These are phyloP conservation scores for Atrichornis clamosus DNA, from an alignment of 2,113 vertebrate species.

Conservation along the genomic window DNA sequence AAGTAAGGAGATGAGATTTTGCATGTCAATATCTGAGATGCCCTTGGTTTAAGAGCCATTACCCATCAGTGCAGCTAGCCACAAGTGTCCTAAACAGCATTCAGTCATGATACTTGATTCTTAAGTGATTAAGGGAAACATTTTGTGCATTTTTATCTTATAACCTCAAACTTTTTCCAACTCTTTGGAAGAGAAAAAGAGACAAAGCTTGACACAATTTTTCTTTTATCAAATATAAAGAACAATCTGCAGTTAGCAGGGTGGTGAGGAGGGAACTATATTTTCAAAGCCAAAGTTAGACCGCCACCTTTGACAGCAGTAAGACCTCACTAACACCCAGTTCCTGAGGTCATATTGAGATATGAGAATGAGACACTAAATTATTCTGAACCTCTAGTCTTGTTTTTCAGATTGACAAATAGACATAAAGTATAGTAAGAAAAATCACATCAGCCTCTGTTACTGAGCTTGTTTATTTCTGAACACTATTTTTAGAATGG, in stretches of 20 bases:
- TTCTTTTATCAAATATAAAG: not conserved
- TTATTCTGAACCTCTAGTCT: not conserved
- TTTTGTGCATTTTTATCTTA: not conserved
- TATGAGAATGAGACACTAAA: not conserved
- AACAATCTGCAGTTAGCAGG: not conserved
- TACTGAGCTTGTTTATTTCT: not conserved
- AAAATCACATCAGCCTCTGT: not conserved
- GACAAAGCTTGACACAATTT: not conserved
- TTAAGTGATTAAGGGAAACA: not conserved
- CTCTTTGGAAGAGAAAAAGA: not conserved
- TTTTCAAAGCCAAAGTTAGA: not conserved
- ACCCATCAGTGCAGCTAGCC: not conserved
- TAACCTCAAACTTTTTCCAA: not conserved
- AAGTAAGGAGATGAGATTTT: not conserved
- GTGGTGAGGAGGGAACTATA: fast-evolving
- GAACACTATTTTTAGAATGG: not conserved
- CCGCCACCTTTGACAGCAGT: not conserved
- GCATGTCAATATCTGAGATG: not conserved
- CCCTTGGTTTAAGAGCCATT: not conserved
- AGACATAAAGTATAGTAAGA: not conserved
- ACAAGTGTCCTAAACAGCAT: not conserved
- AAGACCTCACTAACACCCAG: not conserved
- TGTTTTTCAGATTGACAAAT: not conserved
- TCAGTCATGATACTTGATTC: not conserved
- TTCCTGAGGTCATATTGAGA: not conserved